phyloP scores from a whole-genome alignment of 2,113 vertebrate species.

The Gasterosteus nipponicus region DNA sequence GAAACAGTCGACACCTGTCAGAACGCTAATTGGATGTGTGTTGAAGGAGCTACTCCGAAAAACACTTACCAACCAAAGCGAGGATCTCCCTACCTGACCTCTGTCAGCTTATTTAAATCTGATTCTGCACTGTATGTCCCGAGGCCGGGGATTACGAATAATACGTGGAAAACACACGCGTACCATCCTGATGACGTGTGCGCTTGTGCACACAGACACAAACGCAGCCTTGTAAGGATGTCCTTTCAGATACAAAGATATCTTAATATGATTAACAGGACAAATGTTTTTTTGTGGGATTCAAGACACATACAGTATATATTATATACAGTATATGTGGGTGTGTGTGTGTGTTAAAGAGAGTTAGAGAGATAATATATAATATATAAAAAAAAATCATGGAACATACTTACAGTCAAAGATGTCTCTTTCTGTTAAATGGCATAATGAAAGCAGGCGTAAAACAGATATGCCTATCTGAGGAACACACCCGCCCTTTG shows the following conservation, averaged over 20 bases:
- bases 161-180: constrained; percentile 6
- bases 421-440: background rate
- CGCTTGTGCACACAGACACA: background rate
- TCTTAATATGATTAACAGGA: background rate
- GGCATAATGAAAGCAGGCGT: background rate
- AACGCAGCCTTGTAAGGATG: background rate
- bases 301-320: background rate
- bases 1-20: constrained; percentile 9
- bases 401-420: constrained; percentile 2
- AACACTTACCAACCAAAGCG: background rate
- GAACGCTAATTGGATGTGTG: constrained; percentile 22
- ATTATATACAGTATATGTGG: background rate
- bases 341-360: background rate
- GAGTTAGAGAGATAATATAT: constrained; percentile 15
- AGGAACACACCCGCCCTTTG: constrained; percentile 2
- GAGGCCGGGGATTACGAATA: constrained; percentile 22
- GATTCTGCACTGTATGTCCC: constrained; percentile 8
- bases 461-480: constrained; percentile 9
- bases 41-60: constrained; percentile 2
- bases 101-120: constrained; percentile 7
- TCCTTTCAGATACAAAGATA: background rate
- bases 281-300: background rate
- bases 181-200: background rate
- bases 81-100: background rate
- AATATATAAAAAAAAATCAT: background rate